Evolutionary conservation across 2,797 vertebrate genomes (phyloP).

Genomic region (Paratrypauchen microcephalus): DNA sequence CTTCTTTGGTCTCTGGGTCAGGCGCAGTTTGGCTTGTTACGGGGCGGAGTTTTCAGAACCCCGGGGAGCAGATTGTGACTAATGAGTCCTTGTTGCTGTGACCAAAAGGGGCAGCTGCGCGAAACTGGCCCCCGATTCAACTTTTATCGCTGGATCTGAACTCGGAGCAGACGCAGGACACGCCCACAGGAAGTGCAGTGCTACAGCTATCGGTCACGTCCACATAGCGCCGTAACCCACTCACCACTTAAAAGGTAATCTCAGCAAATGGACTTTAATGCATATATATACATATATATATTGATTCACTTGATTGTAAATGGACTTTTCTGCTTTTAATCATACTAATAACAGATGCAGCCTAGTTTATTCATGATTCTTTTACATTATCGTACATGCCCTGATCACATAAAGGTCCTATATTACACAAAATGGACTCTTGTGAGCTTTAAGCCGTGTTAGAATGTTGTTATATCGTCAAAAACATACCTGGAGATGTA

Average conservation of each 20-base stretch:
- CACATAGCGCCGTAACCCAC: constrained; percentile 36
- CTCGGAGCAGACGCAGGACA: constrained; percentile 59
- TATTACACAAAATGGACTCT: too few relatives aligned
- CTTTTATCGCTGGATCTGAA: constrained; percentile 71
- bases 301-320: neutral
- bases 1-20: constrained; percentile 41
- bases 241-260: constrained; percentile 65
- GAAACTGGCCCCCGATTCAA: constrained; percentile 52
- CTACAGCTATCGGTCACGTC: constrained; percentile 56
- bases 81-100: constrained; percentile 75
- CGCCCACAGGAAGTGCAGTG: constrained; percentile 73
- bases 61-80: constrained; percentile 76
- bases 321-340: neutral
- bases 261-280: neutral
- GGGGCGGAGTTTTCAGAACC: constrained; percentile 66
- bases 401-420: neutral
- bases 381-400: neutral
- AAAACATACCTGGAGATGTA: too few relatives aligned
- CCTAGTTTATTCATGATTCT: neutral
- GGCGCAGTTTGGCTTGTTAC: constrained; percentile 57
- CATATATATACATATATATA: neutral
- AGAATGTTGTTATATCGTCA: too few relatives aligned
- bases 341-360: neutral
- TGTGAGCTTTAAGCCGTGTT: too few relatives aligned
- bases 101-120: constrained; percentile 68